Evolutionary conservation across 2,888 invertebrate species (phyloP).

Genomic region (Drosophila anceps): DNA sequence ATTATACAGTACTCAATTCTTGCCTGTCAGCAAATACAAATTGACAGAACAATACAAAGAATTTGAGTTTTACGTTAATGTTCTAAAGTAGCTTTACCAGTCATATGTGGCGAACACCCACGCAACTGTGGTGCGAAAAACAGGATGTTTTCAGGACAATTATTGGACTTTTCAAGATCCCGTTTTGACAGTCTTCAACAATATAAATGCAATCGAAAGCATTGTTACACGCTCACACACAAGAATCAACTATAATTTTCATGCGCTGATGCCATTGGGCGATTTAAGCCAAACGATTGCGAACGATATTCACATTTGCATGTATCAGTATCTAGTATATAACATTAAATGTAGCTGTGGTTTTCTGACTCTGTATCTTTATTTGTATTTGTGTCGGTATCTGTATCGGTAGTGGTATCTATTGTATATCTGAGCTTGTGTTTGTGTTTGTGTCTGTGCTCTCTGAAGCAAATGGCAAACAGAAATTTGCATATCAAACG

Average conservation of each 20-base stretch:
- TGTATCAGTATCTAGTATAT: conserved; percentile 33
- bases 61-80: not conserved
- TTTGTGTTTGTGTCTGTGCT: conserved; percentile 35
- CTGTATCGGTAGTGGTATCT: conserved; percentile 10
- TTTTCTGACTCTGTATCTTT: conserved; percentile 10
- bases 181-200: conserved; percentile 9
- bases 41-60: not conserved
- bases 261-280: conserved; percentile 35
- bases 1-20: not conserved
- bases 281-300: conserved; percentile 29
- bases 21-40: not conserved
- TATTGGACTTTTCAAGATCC: conserved; percentile 11
- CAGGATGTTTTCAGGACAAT: conserved; percentile 21
- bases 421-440: conserved; percentile 24
- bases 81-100: not conserved
- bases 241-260: conserved; percentile 44
- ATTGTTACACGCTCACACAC: conserved; percentile 5
- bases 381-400: conserved; percentile 31
- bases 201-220: conserved; percentile 35
- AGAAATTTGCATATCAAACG: conserved; percentile 79
- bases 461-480: conserved; percentile 53
- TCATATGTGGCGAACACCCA: not conserved
- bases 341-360: not conserved
- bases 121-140: conserved; percentile 1
- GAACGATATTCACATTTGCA: conserved; percentile 43